Evolutionary conservation across 2,113 vertebrate species (phyloP).

Genomic region (Hystrix brachyura): DNA sequence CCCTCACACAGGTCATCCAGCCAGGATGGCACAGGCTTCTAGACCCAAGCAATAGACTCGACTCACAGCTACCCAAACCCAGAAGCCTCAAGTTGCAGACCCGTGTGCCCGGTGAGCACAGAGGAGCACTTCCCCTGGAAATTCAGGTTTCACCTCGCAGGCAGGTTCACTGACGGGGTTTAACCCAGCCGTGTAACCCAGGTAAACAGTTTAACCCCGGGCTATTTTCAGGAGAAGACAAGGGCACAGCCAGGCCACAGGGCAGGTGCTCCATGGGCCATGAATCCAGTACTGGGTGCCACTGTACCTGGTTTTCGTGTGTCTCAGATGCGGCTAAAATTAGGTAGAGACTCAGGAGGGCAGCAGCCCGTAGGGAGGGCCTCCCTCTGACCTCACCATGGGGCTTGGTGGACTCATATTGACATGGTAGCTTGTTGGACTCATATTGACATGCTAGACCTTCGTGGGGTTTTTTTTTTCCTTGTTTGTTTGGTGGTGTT

Average conservation of each 20-base stretch:
- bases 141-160: conserved; percentile 39
- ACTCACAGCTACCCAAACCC: not conserved
- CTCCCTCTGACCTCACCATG: too few species aligned
- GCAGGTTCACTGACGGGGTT: conserved; percentile 57
- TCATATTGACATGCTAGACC: not conserved
- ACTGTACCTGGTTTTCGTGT: not conserved
- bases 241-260: not conserved
- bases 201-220: conserved; percentile 72
- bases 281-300: not conserved
- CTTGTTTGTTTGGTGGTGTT: not conserved
- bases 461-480: not conserved
- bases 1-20: too few species aligned
- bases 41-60: not conserved
- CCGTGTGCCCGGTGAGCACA: not conserved
- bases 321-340: not conserved
- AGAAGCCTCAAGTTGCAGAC: not conserved
- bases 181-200: conserved; percentile 14
- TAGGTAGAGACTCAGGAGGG: not conserved
- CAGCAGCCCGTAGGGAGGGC: not conserved
- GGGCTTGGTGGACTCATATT: not conserved
- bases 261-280: not conserved
- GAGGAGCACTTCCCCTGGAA: conserved; percentile 44
- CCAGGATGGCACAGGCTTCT: not conserved
- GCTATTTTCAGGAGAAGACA: conserved; percentile 29
- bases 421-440: not conserved